A percentile compares a stretch with the other conserved stretches of the same genome.
Evolutionary conservation across 2,888 invertebrate genomes (phyloP).

Genomic region (Galerucella calmariensis): DNA sequence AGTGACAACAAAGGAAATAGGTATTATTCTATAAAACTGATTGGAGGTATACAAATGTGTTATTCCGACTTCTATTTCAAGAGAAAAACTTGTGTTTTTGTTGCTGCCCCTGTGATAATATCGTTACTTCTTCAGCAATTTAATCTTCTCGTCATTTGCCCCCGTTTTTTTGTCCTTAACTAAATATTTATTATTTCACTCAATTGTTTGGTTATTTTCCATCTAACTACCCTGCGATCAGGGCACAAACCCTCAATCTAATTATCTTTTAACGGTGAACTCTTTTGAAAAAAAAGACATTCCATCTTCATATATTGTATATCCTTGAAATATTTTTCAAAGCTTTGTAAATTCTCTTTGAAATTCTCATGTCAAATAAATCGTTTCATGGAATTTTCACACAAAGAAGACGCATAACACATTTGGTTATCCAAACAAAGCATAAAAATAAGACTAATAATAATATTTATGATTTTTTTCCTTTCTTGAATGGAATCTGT

Average conservation of each 20-base stretch:
- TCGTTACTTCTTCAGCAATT: too few species aligned
- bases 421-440: slow-evolving; percentile 41
- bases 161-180: too few species aligned
- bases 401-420: slow-evolving; percentile 34
- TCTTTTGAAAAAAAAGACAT: slow-evolving; percentile 14
- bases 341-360: slow-evolving; percentile 28
- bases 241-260: background rate
- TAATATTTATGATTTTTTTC: slow-evolving; percentile 22
- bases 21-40: too few species aligned
- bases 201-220: too few species aligned
- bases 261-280: slow-evolving; percentile 18
- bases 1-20: too few species aligned
- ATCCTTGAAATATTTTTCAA: slow-evolving; percentile 30
- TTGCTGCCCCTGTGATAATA: too few species aligned
- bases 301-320: slow-evolving; percentile 11
- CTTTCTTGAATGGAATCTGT: background rate
- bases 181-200: too few species aligned
- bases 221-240: too few species aligned
- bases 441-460: slow-evolving; percentile 30
- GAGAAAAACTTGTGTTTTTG: too few species aligned
- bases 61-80: too few species aligned
- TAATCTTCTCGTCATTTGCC: too few species aligned
- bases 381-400: slow-evolving; percentile 26
- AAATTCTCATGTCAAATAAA: slow-evolving; percentile 28
- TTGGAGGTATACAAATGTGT: too few species aligned